A percentile compares a stretch with the other conserved stretches of the same genome.
Evolutionary conservation across 2,113 vertebrate genomes (phyloP).

Genomic region (Cyanoramphus novaezelandiae): DNA sequence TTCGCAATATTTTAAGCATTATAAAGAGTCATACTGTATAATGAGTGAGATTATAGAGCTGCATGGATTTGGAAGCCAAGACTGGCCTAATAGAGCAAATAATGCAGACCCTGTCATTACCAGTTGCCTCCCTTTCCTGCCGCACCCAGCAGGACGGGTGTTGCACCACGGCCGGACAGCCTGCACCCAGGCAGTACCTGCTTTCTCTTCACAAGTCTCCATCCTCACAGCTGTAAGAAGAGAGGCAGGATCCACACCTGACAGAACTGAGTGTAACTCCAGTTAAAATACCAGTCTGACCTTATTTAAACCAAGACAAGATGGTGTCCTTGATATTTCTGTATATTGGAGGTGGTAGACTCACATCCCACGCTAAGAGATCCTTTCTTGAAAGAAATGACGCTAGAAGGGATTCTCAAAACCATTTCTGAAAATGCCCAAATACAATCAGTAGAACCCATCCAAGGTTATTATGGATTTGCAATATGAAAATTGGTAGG

Average conservation of each 20-base stretch:
- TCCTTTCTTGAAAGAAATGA: not conserved
- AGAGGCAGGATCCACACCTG: not conserved
- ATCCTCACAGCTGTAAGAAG: not conserved
- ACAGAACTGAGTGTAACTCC: not conserved
- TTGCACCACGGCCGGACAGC: not conserved
- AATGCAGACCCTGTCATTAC: constrained; percentile 53
- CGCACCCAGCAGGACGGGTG: not conserved
- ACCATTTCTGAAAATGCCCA: not conserved
- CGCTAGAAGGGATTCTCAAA: not conserved
- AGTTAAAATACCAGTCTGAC: not conserved
- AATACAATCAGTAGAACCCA: not conserved
- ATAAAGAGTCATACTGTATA: constrained; percentile 51
- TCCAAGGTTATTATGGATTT: not conserved
- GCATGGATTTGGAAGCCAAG: constrained; percentile 72
- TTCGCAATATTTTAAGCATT: constrained; percentile 68
- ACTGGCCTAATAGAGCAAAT: constrained; percentile 47
- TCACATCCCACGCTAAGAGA: not conserved
- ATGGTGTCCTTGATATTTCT: not conserved
- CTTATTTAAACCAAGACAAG: not conserved
- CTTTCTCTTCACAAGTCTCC: not conserved
- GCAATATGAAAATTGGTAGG: not conserved
- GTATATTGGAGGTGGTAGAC: not conserved
- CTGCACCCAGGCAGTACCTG: not conserved
- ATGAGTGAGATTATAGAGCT: constrained; percentile 73
- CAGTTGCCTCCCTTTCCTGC: constrained; percentile 19